Percentiles rank a stretch among this genome's conserved stretches.
Evolutionary conservation across 1,140 invertebrate genomes (phyloP).

Genomic region (Eriocheir sinensis): DNA sequence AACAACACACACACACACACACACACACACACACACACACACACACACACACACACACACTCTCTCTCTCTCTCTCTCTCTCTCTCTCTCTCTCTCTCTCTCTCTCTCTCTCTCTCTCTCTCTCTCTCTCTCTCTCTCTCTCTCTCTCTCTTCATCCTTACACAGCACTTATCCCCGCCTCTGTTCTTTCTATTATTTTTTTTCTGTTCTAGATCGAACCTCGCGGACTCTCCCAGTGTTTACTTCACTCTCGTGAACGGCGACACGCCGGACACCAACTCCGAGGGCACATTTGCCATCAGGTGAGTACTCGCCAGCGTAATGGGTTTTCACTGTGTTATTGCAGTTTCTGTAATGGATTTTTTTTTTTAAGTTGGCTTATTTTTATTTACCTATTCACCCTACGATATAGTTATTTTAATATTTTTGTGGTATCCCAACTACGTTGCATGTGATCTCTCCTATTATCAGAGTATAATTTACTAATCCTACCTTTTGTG

Average conservation of each 20-base stretch:
- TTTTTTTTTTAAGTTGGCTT: no score
- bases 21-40: constrained; percentile 39
- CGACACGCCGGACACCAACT: constrained; percentile 55
- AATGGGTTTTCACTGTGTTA: no score
- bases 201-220: constrained; percentile 55
- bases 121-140: background rate
- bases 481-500: no score
- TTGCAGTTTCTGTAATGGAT: no score
- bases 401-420: no score
- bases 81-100: background rate
- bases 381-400: no score
- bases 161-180: background rate
- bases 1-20: background rate
- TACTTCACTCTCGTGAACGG: constrained; percentile 70
- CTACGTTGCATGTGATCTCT: no score
- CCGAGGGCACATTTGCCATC: constrained; percentile 70
- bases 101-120: no score
- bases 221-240: constrained; percentile 49
- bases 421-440: no score
- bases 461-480: no score
- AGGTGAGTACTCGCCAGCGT: no score
- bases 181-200: constrained; percentile 29
- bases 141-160: background rate
- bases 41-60: constrained; percentile 28
- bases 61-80: constrained; percentile 36